A percentile compares a stretch with the other conserved stretches of the same genome.
These are phyloP conservation scores for Ceratosolen solmsi DNA, from an alignment of 1,140 invertebrate species.

Conservation along the genomic window DNA sequence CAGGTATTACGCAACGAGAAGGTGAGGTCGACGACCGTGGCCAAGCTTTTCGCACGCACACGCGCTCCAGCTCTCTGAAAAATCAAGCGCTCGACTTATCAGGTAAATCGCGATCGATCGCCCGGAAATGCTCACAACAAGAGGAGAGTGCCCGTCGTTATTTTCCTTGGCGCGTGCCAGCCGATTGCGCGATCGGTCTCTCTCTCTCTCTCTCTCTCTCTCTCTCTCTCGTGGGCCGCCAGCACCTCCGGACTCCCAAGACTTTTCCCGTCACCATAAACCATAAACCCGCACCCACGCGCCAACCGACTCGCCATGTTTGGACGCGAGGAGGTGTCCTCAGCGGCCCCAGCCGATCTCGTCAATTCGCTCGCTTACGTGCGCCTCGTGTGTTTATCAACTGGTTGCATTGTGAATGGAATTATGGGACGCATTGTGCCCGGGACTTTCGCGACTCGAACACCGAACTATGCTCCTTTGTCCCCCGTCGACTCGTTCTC, in stretches of 20 bases:
- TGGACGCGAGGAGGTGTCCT: not conserved
- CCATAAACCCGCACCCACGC: not conserved
- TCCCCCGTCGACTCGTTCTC: not conserved
- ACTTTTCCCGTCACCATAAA: too few relatives aligned
- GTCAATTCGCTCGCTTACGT: not conserved
- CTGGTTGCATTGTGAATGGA: not conserved
- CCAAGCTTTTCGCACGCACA: not conserved
- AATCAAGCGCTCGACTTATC: not conserved
- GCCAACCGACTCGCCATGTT: not conserved
- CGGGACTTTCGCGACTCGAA: not conserved
- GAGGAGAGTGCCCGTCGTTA: too few relatives aligned
- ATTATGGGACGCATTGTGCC: not conserved
- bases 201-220: too few relatives aligned
- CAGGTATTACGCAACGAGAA: not conserved
- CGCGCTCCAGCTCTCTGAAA: too few relatives aligned
- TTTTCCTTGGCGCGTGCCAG: too few relatives aligned
- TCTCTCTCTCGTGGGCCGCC: not conserved
- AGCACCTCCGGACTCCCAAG: too few relatives aligned
- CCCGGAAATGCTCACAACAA: too few relatives aligned
- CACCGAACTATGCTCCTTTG: not conserved
- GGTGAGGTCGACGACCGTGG: not conserved
- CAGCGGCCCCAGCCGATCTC: not conserved
- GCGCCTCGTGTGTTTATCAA: constrained; percentile 4
- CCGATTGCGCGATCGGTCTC: too few relatives aligned
- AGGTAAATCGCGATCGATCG: not conserved